A percentile compares a stretch with the other conserved stretches of the same genome.
Conservation (phyloP, 2,113 vertebrate genomes). For the Hydrochoerus hydrochaeris region DNA sequence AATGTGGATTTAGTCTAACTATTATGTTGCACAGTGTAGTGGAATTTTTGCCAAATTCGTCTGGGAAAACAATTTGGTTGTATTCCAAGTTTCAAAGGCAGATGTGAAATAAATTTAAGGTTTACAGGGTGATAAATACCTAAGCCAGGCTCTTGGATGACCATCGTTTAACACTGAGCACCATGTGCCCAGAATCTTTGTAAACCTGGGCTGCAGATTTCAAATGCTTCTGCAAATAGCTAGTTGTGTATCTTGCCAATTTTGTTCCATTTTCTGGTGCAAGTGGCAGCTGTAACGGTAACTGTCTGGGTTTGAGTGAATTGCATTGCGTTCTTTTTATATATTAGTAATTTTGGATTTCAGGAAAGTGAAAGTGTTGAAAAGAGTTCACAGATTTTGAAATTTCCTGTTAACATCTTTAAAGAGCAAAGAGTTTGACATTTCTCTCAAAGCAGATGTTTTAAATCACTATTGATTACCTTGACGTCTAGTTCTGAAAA, state of each 20-base stretch:
- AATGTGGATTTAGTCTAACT: conserved; percentile 32
- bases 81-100: conserved; percentile 60
- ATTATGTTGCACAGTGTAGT: conserved; percentile 5
- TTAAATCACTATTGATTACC: conserved; percentile 67
- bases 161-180: not conserved
- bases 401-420: conserved; percentile 75
- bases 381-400: conserved; percentile 71
- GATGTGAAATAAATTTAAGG: conserved; percentile 66
- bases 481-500: conserved; percentile 57
- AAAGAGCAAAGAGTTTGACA: conserved; percentile 74
- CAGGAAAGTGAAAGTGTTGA: conserved; percentile 66
- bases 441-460: conserved; percentile 69
- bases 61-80: conserved; percentile 55
- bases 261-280: conserved; percentile 68
- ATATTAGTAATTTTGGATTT: conserved; percentile 74
- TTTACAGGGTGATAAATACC: conserved; percentile 22
- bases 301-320: conserved; percentile 60
- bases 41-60: conserved; percentile 57
- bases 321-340: conserved; percentile 65
- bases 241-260: conserved; percentile 67
- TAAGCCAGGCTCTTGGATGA: conserved; percentile 16
- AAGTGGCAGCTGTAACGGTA: conserved; percentile 67
- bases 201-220: conserved; percentile 36
- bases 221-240: conserved; percentile 65
- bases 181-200: conserved; percentile 10